These are phyloP conservation scores for Adelges cooleyi DNA, from an alignment of 1,140 invertebrate genomes.

Conservation along the genomic window DNA sequence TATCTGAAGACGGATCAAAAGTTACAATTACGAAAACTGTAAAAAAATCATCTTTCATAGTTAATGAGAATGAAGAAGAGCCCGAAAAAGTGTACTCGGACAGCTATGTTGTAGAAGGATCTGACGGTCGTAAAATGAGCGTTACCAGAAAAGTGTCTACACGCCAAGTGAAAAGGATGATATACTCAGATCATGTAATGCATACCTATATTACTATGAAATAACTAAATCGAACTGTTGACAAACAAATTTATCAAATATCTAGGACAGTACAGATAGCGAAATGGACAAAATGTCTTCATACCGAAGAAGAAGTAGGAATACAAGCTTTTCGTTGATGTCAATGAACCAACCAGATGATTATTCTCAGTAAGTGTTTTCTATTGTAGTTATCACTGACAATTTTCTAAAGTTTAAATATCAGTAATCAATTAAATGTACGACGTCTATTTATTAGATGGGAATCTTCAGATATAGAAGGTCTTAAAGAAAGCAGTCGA, in stretches of 20 bases:
- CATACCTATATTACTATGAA: background rate
- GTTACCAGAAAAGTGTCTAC: conserved; percentile 15
- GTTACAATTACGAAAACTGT: too few relatives aligned
- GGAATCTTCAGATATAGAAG: conserved; percentile 1
- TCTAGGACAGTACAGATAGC: background rate
- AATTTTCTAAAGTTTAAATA: too few relatives aligned
- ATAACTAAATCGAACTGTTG: too few relatives aligned
- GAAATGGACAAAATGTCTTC: background rate
- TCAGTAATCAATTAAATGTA: too few relatives aligned
- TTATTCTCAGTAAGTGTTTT: conserved; percentile 7
- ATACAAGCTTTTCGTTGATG: background rate
- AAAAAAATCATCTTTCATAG: background rate
- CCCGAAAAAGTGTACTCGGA: background rate
- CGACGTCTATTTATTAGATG: background rate
- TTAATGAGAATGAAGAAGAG: background rate
- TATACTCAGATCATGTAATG: conserved; percentile 2
- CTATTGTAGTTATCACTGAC: too few relatives aligned
- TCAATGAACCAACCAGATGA: background rate
- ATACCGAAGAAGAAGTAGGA: background rate
- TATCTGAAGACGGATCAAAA: too few relatives aligned
- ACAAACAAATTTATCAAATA: background rate
- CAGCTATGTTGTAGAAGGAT: background rate
- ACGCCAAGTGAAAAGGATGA: background rate
- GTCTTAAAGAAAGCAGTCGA: background rate
- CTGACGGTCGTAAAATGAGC: conserved; percentile 5